These are phyloP conservation scores for Poeciliopsis turneri DNA, from an alignment of 2,797 vertebrate genomes.

Conservation along the genomic window DNA sequence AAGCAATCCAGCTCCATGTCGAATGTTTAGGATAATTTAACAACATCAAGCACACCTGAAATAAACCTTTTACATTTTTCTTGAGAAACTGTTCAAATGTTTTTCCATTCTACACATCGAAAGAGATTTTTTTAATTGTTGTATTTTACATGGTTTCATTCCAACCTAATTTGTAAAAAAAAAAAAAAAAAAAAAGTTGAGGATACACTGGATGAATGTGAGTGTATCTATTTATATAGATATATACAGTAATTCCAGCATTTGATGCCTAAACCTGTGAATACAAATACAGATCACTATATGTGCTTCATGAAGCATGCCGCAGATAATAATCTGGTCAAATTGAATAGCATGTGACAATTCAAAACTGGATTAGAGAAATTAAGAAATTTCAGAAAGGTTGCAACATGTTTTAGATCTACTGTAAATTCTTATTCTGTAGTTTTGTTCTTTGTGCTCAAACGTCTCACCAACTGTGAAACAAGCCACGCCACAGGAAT, in stretches of 20 bases:
- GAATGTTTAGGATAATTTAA: not conserved
- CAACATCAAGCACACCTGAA: not conserved
- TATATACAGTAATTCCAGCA: not conserved
- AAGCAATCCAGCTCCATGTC: not conserved
- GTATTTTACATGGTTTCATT: not conserved
- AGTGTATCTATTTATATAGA: too few relatives aligned
- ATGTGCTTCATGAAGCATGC: not conserved
- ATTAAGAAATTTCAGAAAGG: not conserved
- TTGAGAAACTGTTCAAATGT: not conserved
- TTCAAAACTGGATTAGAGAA: not conserved
- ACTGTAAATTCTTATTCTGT: not conserved
- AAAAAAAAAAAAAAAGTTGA: too few relatives aligned
- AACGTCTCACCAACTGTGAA: slow-evolving; percentile 3
- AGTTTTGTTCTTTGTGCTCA: not conserved
- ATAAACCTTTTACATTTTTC: not conserved
- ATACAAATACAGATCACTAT: not conserved
- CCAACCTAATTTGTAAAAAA: not conserved
- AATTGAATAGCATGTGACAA: not conserved
- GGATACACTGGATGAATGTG: not conserved
- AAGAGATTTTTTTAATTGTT: not conserved
- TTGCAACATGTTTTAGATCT: not conserved
- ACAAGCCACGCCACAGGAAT: slow-evolving; percentile 4
- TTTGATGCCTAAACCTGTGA: not conserved
- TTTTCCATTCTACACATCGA: not conserved
- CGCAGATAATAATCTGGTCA: not conserved